phyloP scores from a whole-genome alignment of 2,888 invertebrate species.

The Brachypterus glaber region DNA sequence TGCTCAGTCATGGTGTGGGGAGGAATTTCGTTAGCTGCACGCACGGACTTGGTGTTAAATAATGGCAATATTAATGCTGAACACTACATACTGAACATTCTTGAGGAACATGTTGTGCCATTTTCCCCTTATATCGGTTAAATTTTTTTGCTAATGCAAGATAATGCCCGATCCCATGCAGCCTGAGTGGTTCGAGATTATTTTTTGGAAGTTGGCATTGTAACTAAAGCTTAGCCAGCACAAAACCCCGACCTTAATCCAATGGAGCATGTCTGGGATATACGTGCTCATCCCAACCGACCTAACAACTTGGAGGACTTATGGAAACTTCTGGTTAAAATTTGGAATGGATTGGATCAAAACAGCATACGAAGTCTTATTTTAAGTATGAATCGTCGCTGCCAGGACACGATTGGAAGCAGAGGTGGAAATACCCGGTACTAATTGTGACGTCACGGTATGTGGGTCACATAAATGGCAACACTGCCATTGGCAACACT shows the following conservation, averaged over 20 bases:
- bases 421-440: conserved; percentile 1
- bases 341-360: conserved; percentile 10
- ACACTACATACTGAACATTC: too few species aligned
- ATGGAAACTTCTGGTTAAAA: conserved; percentile 9
- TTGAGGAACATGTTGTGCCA: conserved; percentile 13
- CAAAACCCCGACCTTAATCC: conserved; percentile 7
- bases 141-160: conserved; percentile 13
- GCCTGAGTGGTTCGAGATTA: conserved; percentile 6
- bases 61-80: too few species aligned
- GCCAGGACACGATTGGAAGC: conserved; percentile 2
- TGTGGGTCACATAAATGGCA: too few species aligned
- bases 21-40: too few species aligned
- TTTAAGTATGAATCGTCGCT: conserved; percentile 12
- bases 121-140: conserved; percentile 11
- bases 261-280: conserved; percentile 7
- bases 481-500: too few species aligned
- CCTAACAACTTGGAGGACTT: conserved; percentile 5
- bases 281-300: conserved; percentile 5
- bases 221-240: conserved; percentile 8
- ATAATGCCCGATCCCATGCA: conserved; percentile 9
- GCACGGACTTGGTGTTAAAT: too few species aligned
- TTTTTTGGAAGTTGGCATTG: conserved; percentile 6
- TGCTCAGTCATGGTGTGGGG: too few species aligned
- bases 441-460: too few species aligned
- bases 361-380: conserved; percentile 17